These are phyloP conservation scores for Myiagra hebetior DNA, from an alignment of 2,113 vertebrate genomes.

Conservation along the genomic window DNA sequence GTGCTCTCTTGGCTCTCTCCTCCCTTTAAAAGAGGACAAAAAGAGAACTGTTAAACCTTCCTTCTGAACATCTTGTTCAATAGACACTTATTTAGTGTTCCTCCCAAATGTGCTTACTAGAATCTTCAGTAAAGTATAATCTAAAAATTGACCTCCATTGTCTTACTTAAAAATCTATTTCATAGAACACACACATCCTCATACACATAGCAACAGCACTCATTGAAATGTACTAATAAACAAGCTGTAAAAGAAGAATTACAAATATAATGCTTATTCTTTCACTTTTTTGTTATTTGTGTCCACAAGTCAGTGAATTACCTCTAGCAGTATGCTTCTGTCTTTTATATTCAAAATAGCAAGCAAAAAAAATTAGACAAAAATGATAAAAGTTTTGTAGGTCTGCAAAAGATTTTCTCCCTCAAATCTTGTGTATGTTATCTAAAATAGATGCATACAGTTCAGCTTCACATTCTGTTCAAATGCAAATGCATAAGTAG, in stretches of 20 bases:
- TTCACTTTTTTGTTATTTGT: not conserved
- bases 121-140: not conserved
- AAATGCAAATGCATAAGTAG: constrained; percentile 28
- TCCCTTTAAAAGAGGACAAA: not conserved
- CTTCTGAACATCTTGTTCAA: not conserved
- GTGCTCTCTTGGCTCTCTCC: not conserved
- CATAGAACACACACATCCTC: not conserved
- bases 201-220: not conserved
- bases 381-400: not conserved
- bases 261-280: not conserved
- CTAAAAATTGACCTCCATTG: not conserved
- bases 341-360: not conserved
- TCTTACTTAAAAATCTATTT: not conserved
- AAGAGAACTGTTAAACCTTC: not conserved
- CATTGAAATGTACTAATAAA: not conserved
- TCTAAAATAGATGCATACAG: not conserved
- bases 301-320: not conserved
- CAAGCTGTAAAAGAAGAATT: not conserved
- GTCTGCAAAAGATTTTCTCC: not conserved
- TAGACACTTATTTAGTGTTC: not conserved
- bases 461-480: constrained; percentile 2
- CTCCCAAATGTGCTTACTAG: not conserved
- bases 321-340: not conserved
- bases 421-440: not conserved
- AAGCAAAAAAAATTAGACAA: not conserved